Base-by-base conservation (phyloP, 2,113 vertebrate genomes). In the Dunckerocampus dactyliophorus region DNA sequence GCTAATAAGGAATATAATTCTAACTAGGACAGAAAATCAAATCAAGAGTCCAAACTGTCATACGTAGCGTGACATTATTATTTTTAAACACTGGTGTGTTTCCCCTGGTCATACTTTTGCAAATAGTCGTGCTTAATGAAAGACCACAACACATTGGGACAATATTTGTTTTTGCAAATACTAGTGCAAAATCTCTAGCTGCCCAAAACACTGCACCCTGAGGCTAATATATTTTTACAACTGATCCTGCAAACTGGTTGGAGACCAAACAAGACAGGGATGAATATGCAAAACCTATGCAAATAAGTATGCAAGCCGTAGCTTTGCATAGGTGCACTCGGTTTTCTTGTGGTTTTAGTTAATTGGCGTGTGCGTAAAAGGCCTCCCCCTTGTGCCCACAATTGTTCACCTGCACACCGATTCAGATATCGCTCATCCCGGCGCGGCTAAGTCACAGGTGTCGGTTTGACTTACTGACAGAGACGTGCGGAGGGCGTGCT, bases 401-500 rank as follows among this genome's bases (percentile, higher is more conserved):
- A 12, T 28, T 28, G 21, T 59, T 69, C 62, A 46, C 50, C 43
- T 45, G 50, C 20, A 54, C 63, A 61, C 73, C 58, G 14, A 73
- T 77, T 83, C 14, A 37, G 52, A 58, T 34, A 82, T 80, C 68
- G 64, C 15, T 74, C 24, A 31, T 82, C 47, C 16, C n/a, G 75
- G 79, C 22, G 24, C 58, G 49, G 69, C 14, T 10, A 17, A 17
- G 67, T 15, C 20, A 20, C 3, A 39, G 39, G 56, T 47, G 57
- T 57, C 56, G 74, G 47, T 31, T 65, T 64, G 54, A 73, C 69
- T 39, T 43, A 51, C 71, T 65, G 63, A 79, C 72, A 51, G 67
- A 72, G 75, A 75, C 3, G 2, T 67, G 76, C 74, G 84, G 72
- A 63, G 85, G 93, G 89, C 96, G 86, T 94, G 95, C 93, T 85